A percentile compares a stretch with the other conserved stretches of the same genome.
These are phyloP conservation scores for Anoplius nigerrimus DNA, from an alignment of 2,888 invertebrate genomes.

Conservation along the genomic window DNA sequence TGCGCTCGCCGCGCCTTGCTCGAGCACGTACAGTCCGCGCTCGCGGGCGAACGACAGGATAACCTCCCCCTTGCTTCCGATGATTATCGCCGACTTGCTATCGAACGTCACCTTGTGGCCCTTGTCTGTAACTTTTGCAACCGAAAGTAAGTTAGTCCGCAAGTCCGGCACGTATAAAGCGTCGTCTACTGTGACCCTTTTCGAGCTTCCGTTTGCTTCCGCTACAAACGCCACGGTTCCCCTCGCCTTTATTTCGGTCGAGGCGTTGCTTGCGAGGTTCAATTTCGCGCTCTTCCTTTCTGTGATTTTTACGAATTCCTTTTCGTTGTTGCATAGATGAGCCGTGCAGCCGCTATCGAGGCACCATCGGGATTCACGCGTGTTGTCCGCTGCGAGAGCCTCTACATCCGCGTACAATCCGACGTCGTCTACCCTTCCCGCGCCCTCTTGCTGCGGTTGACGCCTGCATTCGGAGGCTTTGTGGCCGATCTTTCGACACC, in stretches of 20 bases:
- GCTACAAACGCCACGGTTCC: slow-evolving; percentile 20
- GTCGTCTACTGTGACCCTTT: slow-evolving; percentile 24
- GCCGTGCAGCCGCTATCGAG: slow-evolving; percentile 31
- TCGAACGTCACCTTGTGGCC: slow-evolving; percentile 22
- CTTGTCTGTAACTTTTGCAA: slow-evolving; percentile 20
- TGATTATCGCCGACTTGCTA: slow-evolving; percentile 22
- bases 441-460: not conserved
- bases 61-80: slow-evolving; percentile 9
- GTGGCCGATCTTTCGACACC: slow-evolving; percentile 27
- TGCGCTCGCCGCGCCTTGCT: too few relatives aligned
- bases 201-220: slow-evolving; percentile 11
- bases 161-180: slow-evolving; percentile 35
- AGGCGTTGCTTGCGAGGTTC: slow-evolving; percentile 31
- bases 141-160: slow-evolving; percentile 32
- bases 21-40: slow-evolving; percentile 4
- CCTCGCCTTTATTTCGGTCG: slow-evolving; percentile 24
- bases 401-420: not conserved
- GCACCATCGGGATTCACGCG: slow-evolving; percentile 24
- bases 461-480: not conserved
- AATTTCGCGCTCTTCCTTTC: slow-evolving; percentile 23
- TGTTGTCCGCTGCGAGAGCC: slow-evolving; percentile 8
- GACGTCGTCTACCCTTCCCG: not conserved
- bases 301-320: slow-evolving; percentile 27
- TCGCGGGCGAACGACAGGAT: slow-evolving; percentile 24
- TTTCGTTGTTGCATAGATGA: slow-evolving; percentile 30